A percentile compares a stretch with the other conserved stretches of the same genome.
These are phyloP conservation scores for Octonoba sinensis DNA, from an alignment of 2,888 invertebrate genomes.

Conservation along the genomic window DNA sequence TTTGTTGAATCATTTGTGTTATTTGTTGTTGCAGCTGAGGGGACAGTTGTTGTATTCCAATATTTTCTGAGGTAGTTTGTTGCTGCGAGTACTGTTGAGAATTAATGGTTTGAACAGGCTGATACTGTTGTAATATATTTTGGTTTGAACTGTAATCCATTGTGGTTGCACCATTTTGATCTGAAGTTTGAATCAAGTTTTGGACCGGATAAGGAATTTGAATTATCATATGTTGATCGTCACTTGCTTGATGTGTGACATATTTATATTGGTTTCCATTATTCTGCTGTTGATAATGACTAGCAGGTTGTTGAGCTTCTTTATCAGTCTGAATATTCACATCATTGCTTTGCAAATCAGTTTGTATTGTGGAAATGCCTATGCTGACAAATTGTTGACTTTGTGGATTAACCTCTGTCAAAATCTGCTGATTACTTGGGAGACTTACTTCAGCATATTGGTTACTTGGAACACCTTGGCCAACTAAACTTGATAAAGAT, in stretches of 20 bases:
- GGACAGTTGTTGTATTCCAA: too few species aligned
- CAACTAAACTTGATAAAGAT: background rate
- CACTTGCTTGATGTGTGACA: conserved; percentile 1
- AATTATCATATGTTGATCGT: too few species aligned
- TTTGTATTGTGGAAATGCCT: conserved; percentile 26
- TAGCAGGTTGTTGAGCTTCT: background rate
- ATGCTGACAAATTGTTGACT: conserved; percentile 46
- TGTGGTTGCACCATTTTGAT: background rate
- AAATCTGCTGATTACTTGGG: background rate
- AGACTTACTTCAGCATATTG: background rate
- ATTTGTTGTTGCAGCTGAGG: too few species aligned
- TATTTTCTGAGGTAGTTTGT: too few species aligned
- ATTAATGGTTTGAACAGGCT: too few species aligned
- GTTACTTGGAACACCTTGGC: background rate
- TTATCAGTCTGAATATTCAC: too few species aligned
- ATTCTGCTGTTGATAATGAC: conserved; percentile 1
- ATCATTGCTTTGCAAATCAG: background rate
- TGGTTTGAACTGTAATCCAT: too few species aligned
- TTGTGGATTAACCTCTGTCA: background rate
- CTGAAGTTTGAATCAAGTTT: background rate
- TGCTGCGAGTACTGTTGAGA: too few species aligned
- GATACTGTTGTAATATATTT: too few species aligned
- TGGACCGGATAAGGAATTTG: conserved; percentile 10
- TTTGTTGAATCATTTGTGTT: too few species aligned
- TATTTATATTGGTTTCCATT: background rate